Evolutionary conservation across 2,113 vertebrate species (phyloP).

Genomic region (Felis catus): DNA sequence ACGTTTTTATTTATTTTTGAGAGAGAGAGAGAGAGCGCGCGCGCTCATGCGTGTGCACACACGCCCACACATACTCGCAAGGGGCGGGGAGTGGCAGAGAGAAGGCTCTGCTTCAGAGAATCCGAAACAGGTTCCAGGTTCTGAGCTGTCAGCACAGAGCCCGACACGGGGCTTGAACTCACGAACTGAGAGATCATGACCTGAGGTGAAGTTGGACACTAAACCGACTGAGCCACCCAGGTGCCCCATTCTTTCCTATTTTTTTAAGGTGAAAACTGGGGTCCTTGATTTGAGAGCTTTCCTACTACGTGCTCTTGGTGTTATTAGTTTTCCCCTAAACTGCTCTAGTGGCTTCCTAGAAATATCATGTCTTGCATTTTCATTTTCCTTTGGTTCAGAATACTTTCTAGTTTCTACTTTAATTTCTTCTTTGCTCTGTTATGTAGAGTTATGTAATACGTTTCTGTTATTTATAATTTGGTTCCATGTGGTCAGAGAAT

Average conservation of each 20-base stretch:
- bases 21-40: not conserved
- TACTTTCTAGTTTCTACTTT: not conserved
- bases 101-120: not conserved
- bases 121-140: not conserved
- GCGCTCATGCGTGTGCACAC: fast-evolving
- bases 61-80: too few relatives aligned
- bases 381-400: not conserved
- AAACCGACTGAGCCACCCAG: not conserved
- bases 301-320: not conserved
- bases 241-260: not conserved
- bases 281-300: not conserved
- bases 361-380: not conserved
- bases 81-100: too few relatives aligned
- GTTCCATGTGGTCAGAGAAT: not conserved
- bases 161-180: not conserved
- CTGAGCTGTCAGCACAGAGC: not conserved
- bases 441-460: not conserved
- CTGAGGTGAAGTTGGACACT: not conserved
- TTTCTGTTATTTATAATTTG: not conserved
- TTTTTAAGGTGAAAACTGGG: not conserved
- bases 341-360: not conserved
- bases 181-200: not conserved
- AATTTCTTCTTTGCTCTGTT: not conserved
- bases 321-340: not conserved
- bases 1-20: not conserved